These are phyloP conservation scores for Hypotaenidia okinawae DNA, from an alignment of 2,797 vertebrate genomes.

Conservation along the genomic window DNA sequence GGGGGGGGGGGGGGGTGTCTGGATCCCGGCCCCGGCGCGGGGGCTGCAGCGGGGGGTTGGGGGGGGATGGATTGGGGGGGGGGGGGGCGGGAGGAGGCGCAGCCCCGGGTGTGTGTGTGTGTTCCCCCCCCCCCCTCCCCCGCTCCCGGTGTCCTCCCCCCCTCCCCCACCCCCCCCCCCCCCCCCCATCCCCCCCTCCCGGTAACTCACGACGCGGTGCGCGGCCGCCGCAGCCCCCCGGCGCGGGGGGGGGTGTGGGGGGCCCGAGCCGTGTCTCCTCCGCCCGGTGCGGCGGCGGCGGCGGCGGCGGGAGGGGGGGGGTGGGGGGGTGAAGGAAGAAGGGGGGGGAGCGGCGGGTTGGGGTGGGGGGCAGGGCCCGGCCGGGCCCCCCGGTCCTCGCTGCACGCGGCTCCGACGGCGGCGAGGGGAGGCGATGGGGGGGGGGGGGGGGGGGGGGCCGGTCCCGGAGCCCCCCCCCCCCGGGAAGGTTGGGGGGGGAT, in stretches of 20 bases:
- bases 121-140: too few species aligned
- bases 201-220: constrained; percentile 62
- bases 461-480: neutral
- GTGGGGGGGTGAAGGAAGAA: too few species aligned
- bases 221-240: neutral
- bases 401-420: constrained; percentile 45
- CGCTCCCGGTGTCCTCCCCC: too few species aligned
- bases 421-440: constrained; percentile 38
- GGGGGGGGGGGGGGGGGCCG: constrained; percentile 27
- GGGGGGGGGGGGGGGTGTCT: too few species aligned
- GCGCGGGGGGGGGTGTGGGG: neutral
- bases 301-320: neutral
- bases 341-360: too few species aligned
- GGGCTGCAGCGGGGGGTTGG: too few species aligned
- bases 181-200: neutral
- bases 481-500: neutral
- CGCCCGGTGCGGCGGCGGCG: neutral
- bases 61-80: too few species aligned
- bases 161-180: too few species aligned
- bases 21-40: too few species aligned
- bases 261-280: neutral
- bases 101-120: too few species aligned
- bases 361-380: neutral
- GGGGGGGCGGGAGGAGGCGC: too few species aligned
- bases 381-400: constrained; percentile 17